Evolutionary conservation across 2,888 invertebrate species (phyloP), one percentile per base, ranked within the genome.

Genomic region (Linhomoeus sp.): DNA sequence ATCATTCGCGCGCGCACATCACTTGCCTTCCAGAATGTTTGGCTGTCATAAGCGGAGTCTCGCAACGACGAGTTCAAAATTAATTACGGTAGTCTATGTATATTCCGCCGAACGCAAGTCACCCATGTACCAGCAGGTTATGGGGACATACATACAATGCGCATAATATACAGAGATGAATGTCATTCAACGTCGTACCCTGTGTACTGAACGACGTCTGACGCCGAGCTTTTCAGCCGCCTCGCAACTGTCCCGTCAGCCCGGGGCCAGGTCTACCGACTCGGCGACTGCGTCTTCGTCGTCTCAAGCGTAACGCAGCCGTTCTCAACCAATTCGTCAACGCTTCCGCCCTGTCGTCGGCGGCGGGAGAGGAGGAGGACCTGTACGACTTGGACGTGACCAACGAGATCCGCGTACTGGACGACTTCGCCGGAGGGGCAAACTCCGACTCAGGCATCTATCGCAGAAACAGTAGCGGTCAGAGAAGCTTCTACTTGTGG

Each of bases 71-170:
- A n/a, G n/a, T n/a, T n/a, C n/a, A n/a, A n/a, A n/a, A n/a, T n/a
- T n/a, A n/a, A 43, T 61, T 33, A 57, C 62, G 45, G 62, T 62
- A 38, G 7, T 19, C 14, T 9, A 12, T 17, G 19, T 19, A 39
- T 39, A n/a, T 17, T 17, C 12, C 7, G 19, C 12, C 20, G 20
- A 39, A 39, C 15, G 9, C 9, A 15, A 39, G 9, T 12, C 9
- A 9, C 9, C 33, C 33, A 33, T 12, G 9, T 15, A 33, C 15
- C 12, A 33, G 15, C 33, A 33, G 33, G 9, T 9, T 9, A 33
- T 15, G 15, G 9, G 33, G 12, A 15, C 33, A 33, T 12, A 33
- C 33, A 33, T 12, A 12, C 33, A n/a, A n/a, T n/a, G n/a, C n/a
- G n/a, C n/a, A n/a, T n/a, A n/a, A n/a, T n/a, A n/a, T n/a, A n/a